Evolutionary conservation across 2,888 invertebrate species (phyloP).

Genomic region (Dolichomitus sp.): DNA sequence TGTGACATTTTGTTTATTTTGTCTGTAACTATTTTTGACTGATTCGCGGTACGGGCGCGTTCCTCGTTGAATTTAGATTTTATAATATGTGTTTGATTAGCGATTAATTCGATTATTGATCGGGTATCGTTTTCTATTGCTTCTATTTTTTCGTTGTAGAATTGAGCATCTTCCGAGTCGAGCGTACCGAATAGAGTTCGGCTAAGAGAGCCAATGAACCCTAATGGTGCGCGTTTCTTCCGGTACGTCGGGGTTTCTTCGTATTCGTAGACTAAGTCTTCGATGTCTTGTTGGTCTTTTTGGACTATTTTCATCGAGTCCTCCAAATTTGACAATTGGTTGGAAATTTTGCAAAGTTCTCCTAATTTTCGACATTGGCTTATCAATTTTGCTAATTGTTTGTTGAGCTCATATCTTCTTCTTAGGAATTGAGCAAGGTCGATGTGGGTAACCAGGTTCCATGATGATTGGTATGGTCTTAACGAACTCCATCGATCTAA

Average conservation of each 20-base stretch:
- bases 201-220: constrained; percentile 5
- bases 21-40: background rate
- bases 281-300: background rate
- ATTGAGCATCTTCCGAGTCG: constrained; percentile 4
- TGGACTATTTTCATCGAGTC: background rate
- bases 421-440: background rate
- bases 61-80: constrained; percentile 5
- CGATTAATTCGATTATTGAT: constrained; percentile 13
- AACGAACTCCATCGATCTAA: constrained; percentile 20
- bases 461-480: background rate
- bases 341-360: background rate
- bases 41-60: background rate
- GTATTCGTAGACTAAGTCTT: constrained; percentile 10
- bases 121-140: constrained; percentile 11
- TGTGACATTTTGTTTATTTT: background rate
- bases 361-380: background rate
- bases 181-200: constrained; percentile 18
- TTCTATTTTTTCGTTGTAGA: constrained; percentile 9
- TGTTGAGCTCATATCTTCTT: background rate
- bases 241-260: background rate
- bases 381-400: background rate
- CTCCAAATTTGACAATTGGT: background rate
- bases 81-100: constrained; percentile 3
- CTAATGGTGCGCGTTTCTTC: constrained; percentile 7
- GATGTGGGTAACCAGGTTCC: constrained; percentile 7